phyloP scores from a whole-genome alignment of 1,140 invertebrate genomes.

The Lordiphosa stackelbergi region DNA sequence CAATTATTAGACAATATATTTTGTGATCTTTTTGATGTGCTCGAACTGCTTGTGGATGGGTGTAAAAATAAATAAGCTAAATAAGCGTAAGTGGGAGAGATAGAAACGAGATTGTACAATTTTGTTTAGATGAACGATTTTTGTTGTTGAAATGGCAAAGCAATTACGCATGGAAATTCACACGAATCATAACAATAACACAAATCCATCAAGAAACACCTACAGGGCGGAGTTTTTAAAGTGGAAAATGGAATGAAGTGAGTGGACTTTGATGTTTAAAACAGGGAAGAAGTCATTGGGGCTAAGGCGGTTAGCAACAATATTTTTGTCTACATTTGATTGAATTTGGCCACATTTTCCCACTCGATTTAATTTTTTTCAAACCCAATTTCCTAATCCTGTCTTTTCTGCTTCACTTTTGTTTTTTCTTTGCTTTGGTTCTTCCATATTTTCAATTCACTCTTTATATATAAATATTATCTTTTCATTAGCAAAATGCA shows the following conservation, averaged over 20 bases:
- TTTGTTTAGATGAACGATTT: conserved; percentile 38
- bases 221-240: background rate
- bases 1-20: conserved; percentile 69
- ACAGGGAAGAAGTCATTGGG: too few species aligned
- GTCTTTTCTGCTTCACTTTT: too few species aligned
- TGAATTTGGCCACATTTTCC: too few species aligned
- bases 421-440: too few species aligned
- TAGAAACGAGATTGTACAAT: background rate
- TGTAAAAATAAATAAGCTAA: conserved; percentile 61
- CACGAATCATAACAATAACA: conserved; percentile 74
- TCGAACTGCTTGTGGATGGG: background rate
- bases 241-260: conserved; percentile 1
- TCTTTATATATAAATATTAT: too few species aligned
- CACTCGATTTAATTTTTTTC: too few species aligned
- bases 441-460: too few species aligned
- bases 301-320: too few species aligned
- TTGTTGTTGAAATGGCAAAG: background rate
- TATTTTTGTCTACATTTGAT: too few species aligned
- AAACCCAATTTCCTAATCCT: too few species aligned
- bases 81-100: conserved; percentile 25
- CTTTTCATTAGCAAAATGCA: too few species aligned
- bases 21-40: conserved; percentile 46
- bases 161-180: conserved; percentile 62
- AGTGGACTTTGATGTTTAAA: too few species aligned
- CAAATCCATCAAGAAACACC: conserved; percentile 51